phyloP scores from a whole-genome alignment of 1,140 invertebrate species.

The Bombus polaris region DNA sequence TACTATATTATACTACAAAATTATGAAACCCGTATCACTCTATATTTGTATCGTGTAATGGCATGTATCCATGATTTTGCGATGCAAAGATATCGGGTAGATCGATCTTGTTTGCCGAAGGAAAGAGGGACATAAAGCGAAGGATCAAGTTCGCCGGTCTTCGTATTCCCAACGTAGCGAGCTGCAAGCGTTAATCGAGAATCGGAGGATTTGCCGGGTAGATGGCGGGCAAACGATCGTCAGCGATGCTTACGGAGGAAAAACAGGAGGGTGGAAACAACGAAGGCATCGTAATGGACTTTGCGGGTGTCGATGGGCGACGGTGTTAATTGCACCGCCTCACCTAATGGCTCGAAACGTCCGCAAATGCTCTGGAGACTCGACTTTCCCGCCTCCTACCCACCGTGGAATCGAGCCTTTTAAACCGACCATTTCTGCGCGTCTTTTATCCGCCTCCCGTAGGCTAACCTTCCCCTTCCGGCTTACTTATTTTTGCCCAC shows the following conservation, averaged over 20 bases:
- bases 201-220: conserved; percentile 24
- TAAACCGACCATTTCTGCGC: conserved; percentile 2
- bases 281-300: conserved; percentile 36
- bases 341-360: conserved; percentile 45
- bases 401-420: conserved; percentile 19
- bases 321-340: conserved; percentile 48
- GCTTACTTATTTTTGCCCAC: not conserved
- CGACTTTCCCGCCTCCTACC: conserved; percentile 31
- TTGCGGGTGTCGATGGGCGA: conserved; percentile 43
- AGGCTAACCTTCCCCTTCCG: too few relatives aligned
- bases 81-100: not conserved
- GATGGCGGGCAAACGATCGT: conserved; percentile 13
- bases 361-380: conserved; percentile 37
- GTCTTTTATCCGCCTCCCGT: not conserved
- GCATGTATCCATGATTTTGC: not conserved
- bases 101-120: not conserved
- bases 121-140: not conserved
- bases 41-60: too few relatives aligned
- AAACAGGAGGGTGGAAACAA: conserved; percentile 39
- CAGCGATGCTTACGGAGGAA: conserved; percentile 19
- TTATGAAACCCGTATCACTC: too few relatives aligned
- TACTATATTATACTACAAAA: too few relatives aligned
- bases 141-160: not conserved
- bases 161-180: too few relatives aligned
- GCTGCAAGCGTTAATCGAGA: conserved; percentile 6